Percentiles rank a stretch among this genome's conserved stretches.
These are phyloP conservation scores for Spheniscus mendiculus DNA, from an alignment of 2,113 vertebrate species.

Conservation along the genomic window DNA sequence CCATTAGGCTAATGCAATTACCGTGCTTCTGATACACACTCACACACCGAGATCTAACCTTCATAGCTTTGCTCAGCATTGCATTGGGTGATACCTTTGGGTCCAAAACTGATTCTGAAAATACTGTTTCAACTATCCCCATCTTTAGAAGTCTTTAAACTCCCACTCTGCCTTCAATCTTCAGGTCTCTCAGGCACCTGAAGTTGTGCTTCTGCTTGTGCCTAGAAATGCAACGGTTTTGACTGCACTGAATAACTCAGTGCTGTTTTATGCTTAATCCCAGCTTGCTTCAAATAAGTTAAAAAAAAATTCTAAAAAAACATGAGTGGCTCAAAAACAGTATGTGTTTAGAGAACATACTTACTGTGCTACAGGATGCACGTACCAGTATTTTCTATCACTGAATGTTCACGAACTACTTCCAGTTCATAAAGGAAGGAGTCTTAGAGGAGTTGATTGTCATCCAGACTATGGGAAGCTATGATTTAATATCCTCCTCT, in stretches of 20 bases:
- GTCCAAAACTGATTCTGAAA: not conserved
- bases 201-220: not conserved
- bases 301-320: not conserved
- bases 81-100: not conserved
- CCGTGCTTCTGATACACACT: rapidly evolving
- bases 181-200: not conserved
- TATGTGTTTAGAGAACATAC: not conserved
- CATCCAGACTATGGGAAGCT: not conserved
- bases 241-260: not conserved
- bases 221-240: not conserved
- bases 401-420: not conserved
- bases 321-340: rapidly evolving
- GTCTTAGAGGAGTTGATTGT: not conserved
- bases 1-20: not conserved
- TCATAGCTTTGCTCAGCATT: not conserved
- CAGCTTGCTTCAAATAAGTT: not conserved
- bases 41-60: not conserved
- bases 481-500: not conserved
- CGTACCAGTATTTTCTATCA: not conserved
- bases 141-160: not conserved
- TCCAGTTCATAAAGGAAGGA: not conserved
- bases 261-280: not conserved
- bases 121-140: not conserved
- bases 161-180: not conserved
- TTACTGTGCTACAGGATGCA: not conserved